Conservation (phyloP, 2,888 invertebrate genomes). For the Ypsolopha sequella region DNA sequence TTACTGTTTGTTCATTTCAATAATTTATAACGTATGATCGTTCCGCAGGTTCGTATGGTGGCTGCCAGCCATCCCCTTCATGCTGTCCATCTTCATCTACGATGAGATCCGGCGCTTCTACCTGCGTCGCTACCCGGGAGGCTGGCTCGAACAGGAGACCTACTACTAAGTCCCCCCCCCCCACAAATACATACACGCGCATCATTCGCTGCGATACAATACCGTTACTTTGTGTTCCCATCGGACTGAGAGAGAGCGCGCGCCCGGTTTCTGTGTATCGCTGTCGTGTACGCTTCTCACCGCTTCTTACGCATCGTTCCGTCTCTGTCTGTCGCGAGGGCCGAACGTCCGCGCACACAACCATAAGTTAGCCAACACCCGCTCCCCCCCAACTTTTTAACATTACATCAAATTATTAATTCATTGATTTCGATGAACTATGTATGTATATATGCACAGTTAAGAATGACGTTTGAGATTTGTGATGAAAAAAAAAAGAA, state of each 20-base stretch:
- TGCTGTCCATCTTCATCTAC: slow-evolving; percentile 98
- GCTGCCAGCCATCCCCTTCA: slow-evolving; percentile 98
- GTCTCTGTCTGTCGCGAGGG: slow-evolving; percentile 7
- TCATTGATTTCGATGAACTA: slow-evolving; percentile 34
- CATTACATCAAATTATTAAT: background rate
- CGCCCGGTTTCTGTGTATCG: slow-evolving; percentile 44
- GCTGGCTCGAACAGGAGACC: slow-evolving; percentile 99
- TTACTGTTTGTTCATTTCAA: too few species aligned
- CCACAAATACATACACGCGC: background rate
- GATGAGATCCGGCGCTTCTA: slow-evolving; percentile 98
- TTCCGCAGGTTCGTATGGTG: slow-evolving; percentile 94
- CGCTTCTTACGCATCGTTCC: slow-evolving; percentile 51
- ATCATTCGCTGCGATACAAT: background rate
- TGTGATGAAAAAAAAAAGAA: slow-evolving; percentile 49
- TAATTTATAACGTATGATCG: too few species aligned
- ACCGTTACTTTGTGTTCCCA: slow-evolving; percentile 6
- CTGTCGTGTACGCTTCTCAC: slow-evolving; percentile 63
- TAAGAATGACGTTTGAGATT: slow-evolving; percentile 48
- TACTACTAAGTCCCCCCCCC: slow-evolving; percentile 81
- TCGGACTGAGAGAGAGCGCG: slow-evolving; percentile 25
- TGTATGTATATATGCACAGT: slow-evolving; percentile 65
- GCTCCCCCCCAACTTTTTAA: slow-evolving; percentile 20
- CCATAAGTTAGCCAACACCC: slow-evolving; percentile 9
- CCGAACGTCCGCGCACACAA: background rate
- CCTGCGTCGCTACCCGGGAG: slow-evolving; percentile 97